Evolutionary conservation across 2,113 vertebrate genomes (phyloP).

Genomic region (Vireo altiloquus): DNA sequence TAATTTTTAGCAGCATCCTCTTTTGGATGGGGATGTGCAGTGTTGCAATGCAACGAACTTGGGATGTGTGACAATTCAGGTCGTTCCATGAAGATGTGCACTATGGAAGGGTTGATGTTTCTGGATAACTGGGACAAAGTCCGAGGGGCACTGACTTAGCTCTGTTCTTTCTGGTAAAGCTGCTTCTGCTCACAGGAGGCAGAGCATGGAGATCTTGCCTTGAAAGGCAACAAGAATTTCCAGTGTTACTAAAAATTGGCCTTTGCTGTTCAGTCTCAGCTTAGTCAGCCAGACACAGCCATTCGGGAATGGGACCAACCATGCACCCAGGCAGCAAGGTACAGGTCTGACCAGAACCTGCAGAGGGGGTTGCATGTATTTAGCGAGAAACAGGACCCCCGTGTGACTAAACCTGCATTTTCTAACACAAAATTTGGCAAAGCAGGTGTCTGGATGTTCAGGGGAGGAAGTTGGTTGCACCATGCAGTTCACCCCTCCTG

Average conservation of each 20-base stretch:
- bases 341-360: not conserved
- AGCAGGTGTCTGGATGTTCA: not conserved
- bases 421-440: not conserved
- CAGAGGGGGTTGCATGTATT: not conserved
- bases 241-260: not conserved
- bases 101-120: not conserved
- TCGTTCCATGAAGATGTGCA: fast-evolving
- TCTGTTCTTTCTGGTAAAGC: not conserved
- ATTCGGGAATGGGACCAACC: not conserved
- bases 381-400: not conserved
- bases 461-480: not conserved
- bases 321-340: not conserved
- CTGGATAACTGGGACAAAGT: not conserved
- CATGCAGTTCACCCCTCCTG: not conserved
- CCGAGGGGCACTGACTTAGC: not conserved
- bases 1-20: slow-evolving; percentile 46
- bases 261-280: not conserved
- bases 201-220: not conserved
- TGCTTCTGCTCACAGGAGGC: not conserved
- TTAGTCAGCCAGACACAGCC: not conserved
- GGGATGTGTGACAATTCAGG: not conserved
- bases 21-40: not conserved
- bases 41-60: not conserved
- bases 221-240: not conserved
- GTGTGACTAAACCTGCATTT: fast-evolving